A percentile compares a stretch with the other conserved stretches of the same genome.
These are phyloP conservation scores for Cuculus canorus DNA, from an alignment of 2,797 vertebrate genomes.

Conservation along the genomic window DNA sequence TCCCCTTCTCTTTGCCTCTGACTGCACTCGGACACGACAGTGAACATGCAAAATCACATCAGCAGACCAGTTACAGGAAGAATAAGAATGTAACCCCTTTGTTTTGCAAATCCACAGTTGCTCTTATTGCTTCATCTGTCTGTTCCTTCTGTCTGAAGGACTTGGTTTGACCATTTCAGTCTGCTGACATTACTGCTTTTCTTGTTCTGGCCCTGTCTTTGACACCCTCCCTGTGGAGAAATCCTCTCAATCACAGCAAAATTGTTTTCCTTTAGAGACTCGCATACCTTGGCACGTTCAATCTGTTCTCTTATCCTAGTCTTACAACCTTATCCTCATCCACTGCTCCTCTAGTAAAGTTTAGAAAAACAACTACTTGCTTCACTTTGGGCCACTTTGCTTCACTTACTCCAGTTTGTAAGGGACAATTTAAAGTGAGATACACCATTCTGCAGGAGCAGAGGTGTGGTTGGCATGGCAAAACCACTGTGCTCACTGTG, in stretches of 20 bases:
- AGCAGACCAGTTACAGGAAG: neutral
- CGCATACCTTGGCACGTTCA: neutral
- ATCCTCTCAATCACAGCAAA: neutral
- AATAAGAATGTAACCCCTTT: neutral
- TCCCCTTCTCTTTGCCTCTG: neutral
- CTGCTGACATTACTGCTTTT: neutral
- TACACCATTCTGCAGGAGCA: neutral
- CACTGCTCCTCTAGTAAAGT: neutral
- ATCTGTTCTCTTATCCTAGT: neutral
- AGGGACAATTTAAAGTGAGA: neutral
- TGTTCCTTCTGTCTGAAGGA: neutral
- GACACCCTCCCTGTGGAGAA: neutral
- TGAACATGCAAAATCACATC: neutral
- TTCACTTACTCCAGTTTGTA: neutral
- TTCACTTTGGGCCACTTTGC: neutral
- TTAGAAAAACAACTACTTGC: neutral
- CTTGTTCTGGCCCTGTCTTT: neutral
- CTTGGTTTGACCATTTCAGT: neutral
- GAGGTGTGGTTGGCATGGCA: no score
- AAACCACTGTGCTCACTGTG: no score
- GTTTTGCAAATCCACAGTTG: neutral
- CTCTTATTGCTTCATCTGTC: neutral
- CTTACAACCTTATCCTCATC: neutral
- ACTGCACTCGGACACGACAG: neutral
- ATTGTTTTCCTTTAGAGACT: neutral